Evolutionary conservation across 2,113 vertebrate species (phyloP), one percentile per base, ranked within the genome.

Genomic region (Orientallactaga bullata): DNA sequence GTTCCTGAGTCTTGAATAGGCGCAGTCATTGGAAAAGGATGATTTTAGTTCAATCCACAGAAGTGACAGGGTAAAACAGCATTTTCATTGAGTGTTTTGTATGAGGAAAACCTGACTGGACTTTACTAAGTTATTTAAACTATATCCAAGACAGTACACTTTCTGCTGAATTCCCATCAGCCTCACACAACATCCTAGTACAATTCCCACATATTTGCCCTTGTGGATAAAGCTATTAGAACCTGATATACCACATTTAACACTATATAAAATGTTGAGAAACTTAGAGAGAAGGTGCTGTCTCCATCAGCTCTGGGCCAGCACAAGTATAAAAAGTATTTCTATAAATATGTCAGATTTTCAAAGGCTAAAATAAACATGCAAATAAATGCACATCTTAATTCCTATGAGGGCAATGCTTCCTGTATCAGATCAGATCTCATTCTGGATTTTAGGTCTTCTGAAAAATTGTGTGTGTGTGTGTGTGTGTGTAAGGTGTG

Each of bases 241-340:
- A 7, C 24, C 60, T 81, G 68, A 35, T n/a, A 80, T 7, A 20
- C 24, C 30, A 55, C 47, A 68, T 80, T 68, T 80, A 68, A 37
- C n/a, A 7, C 28, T 72, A 6, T 39, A 4, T 80, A 60, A 39
- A 85, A 1, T 81, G 35, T 47, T 60, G 68, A 35, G 35, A 61
- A 69, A 60, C 61, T 74, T 47, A 76, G 7, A 60, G 26, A 69
- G 5, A 39, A 86, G 20, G 32, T 76, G 82, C 26, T 37, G 61
- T 81, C n/a, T 58, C 78, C 10, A 73, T 1, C 26, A 32, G 1
- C 47, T 74, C 12, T 47, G 65, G n/a, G 18, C 6, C 88, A 61
- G 93, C 37, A 76, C 26, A 73, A 82, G 94, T 83, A 35, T 58
- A 92, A 26, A 88, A 74, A 95, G 35, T 24, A 88, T 18, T 84